Evolutionary conservation across 1,140 invertebrate genomes (phyloP), one percentile per base, ranked within the genome.

Genomic region (Calephelis virginiensis): DNA sequence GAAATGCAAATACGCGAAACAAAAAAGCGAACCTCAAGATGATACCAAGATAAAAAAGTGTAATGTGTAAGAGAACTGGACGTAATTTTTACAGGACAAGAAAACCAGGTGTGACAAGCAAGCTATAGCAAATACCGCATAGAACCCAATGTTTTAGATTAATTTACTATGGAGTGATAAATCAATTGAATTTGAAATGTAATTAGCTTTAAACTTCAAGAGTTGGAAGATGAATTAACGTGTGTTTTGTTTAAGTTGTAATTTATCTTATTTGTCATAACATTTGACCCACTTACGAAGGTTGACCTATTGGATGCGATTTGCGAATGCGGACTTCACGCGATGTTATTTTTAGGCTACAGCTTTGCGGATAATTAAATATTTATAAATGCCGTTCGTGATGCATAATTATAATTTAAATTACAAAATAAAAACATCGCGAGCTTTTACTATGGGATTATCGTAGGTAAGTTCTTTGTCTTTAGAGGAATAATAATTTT

Each of bases 321-420:
- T 59, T 59, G 56, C 56, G 56, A 59, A 85, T 91, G 86, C 86
- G 86, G 86, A 89, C 80, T 84, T 74, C 76, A 82, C 73, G 77
- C 75, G 77, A 84, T 86, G 86, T 89, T 91, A 91, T 89, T 91
- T 91, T 89, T 91, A 91, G 86, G 80, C 85, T 85, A 83, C 78
- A 86, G 81, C 81, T 87, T 89, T 86, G 89, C 89, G 83, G 86
- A 84, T 91, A 85, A 85, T 89, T 89, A 89, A 89, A 86, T 91
- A 91, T 91, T 89, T 86, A 89, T 89, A 88, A 76, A 83, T 85
- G 78, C 76, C 75, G 75, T 82, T 80, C 74, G 77, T 73, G 75
- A 82, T 80, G 76, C 72, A 74, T 67, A 81, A 82, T 79, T 79
- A 74, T 69, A 71, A 76, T 77, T 83, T 66, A 69, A 60, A 75